Evolutionary conservation across 2,113 vertebrate genomes (phyloP), one percentile per base, ranked within the genome.

Genomic region (Antechinus flavipes): DNA sequence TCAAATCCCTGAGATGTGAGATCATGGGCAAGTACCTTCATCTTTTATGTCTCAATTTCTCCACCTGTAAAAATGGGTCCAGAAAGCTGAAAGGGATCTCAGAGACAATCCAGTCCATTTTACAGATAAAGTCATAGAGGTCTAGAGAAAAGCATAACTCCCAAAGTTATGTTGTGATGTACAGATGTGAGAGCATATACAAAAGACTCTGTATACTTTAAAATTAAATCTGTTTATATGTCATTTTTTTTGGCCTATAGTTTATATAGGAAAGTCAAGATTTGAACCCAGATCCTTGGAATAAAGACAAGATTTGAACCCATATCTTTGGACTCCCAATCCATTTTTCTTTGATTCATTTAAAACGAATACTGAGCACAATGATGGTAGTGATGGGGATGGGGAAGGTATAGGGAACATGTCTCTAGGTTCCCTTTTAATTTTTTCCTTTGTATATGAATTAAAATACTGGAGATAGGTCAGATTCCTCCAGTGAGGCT

Each of bases 401-500:
- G 68, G n/a, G 35, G 68, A 76, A 35, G 68, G 5, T 16, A 42
- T 2, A 7, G 49, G 24, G 30, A 84, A 53, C 5, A 4, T 2
- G 12, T 14, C 25, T 24, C 2, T 35, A 8, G 0, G 0, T 16
- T 30, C 8, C 12, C 0, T 19, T 53, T 55, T 54, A 35, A 30
- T 0, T 42, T 50, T 58, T 55, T 5, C 4, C 0, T 14, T 30
- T 54, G 8, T 19, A 49, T 24, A 27, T 54, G 19, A 89, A n/a
- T 1, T 35, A 10, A 9, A 22, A n/a, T 52, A 6, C 8, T 1
- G 0, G 2, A 25, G 76, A 0, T 2, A 9, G 53, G 8, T 0
- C 0, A 27, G 35, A 9, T 14, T 0, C 1, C 26, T 19, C 52
- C 42, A 0, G 27, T 14, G 46, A 52, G 46, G 27, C 0, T 55